Evolutionary conservation across 2,797 vertebrate species (phyloP).

Genomic region (Schizothorax lantsangensis): DNA sequence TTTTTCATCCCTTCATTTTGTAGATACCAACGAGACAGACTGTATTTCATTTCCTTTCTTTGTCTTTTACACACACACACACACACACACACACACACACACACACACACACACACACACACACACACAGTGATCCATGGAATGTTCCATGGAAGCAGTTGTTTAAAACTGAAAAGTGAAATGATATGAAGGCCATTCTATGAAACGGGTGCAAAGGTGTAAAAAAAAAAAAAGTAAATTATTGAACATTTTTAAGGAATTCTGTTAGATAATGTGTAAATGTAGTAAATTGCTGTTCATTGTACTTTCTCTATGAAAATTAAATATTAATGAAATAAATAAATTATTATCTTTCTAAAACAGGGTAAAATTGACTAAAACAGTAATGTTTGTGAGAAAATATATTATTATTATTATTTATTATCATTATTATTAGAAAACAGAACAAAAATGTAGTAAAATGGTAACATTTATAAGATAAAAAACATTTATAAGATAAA

Average conservation of each 20-base stretch:
- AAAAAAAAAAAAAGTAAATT: not conserved
- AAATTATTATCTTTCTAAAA: not conserved
- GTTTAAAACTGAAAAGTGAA: constrained; percentile 37
- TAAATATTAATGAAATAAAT: not conserved
- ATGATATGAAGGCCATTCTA: not conserved
- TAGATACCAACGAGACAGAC: constrained; percentile 35
- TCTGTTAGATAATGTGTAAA: not conserved
- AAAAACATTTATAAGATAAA: not conserved
- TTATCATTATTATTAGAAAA: not conserved
- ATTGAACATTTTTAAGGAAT: not conserved
- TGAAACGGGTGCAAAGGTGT: not conserved
- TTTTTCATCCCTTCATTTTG: constrained; percentile 36
- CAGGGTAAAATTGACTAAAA: not conserved
- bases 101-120: not conserved
- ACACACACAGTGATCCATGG: constrained; percentile 24
- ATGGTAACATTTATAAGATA: not conserved
- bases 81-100: constrained; percentile 6
- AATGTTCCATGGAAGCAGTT: constrained; percentile 29
- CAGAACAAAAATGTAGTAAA: not conserved
- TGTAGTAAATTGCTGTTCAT: not conserved
- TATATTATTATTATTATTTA: not conserved
- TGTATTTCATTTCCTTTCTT: constrained; percentile 44
- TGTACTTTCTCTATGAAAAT: not conserved
- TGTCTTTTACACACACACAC: constrained; percentile 39
- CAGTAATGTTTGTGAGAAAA: not conserved